phyloP scores from a whole-genome alignment of 1,140 invertebrate genomes.

The Globodera ellingtonae region DNA sequence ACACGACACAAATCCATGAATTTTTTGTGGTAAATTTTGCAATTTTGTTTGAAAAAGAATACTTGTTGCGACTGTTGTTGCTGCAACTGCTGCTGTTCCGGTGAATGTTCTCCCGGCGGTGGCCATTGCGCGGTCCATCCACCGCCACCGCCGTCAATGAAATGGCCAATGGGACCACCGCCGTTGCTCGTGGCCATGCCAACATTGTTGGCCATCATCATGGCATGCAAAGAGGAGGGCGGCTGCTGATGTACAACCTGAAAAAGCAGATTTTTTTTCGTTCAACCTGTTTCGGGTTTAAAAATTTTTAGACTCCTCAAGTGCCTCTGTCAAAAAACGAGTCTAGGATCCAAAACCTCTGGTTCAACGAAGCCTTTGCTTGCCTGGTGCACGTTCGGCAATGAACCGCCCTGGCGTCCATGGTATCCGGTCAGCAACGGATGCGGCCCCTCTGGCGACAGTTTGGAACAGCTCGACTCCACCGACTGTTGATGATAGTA shows the following conservation, averaged over 20 bases:
- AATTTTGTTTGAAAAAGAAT: neutral
- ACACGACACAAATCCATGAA: neutral
- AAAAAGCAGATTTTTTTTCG: neutral
- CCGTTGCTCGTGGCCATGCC: neutral
- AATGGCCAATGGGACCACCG: neutral
- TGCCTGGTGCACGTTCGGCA: constrained; percentile 54
- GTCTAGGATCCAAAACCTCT: neutral
- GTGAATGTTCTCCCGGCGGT: constrained; percentile 4
- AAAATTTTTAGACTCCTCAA: too few relatives aligned
- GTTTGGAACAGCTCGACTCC: constrained; percentile 20
- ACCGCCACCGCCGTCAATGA: neutral
- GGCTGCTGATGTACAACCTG: constrained; percentile 49
- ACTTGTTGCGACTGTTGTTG: neutral
- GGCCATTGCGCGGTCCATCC: constrained; percentile 18
- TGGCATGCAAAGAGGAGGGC: neutral
- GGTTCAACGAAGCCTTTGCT: neutral
- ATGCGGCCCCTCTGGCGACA: constrained; percentile 36
- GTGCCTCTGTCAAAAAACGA: too few relatives aligned
- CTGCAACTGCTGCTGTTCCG: constrained; percentile 18
- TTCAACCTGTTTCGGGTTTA: too few relatives aligned
- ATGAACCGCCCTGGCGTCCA: constrained; percentile 46
- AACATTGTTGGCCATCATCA: neutral
- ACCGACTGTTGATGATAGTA: constrained; percentile 20
- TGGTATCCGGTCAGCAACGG: constrained; percentile 31
- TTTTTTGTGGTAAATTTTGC: too few relatives aligned